phyloP scores from a whole-genome alignment of 2,888 invertebrate genomes.

The Carabus problematicus region DNA sequence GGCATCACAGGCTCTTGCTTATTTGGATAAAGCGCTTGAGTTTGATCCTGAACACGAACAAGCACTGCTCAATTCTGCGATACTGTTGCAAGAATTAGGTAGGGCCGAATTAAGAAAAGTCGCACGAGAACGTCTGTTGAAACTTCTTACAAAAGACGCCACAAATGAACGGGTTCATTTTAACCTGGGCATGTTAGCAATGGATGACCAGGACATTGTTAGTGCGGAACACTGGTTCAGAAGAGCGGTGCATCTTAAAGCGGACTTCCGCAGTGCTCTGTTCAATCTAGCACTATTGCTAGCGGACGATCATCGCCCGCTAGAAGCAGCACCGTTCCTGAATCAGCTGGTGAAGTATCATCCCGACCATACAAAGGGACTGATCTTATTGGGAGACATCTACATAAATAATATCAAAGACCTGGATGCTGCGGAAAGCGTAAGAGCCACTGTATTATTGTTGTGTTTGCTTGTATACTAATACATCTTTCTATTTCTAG shows the following conservation, averaged over 20 bases:
- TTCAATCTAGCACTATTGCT: constrained; percentile 91
- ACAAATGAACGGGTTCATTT: constrained; percentile 93
- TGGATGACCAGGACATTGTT: constrained; percentile 90
- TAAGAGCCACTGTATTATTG: constrained; percentile 60
- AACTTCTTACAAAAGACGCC: constrained; percentile 77
- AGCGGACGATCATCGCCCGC: constrained; percentile 85
- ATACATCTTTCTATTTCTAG: constrained; percentile 60
- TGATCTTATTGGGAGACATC: constrained; percentile 93
- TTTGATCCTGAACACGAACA: constrained; percentile 95
- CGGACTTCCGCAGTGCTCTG: constrained; percentile 90
- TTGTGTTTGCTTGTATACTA: constrained; percentile 2
- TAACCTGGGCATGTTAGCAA: constrained; percentile 94
- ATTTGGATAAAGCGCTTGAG: constrained; percentile 91
- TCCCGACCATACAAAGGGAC: constrained; percentile 92
- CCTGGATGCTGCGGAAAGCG: constrained; percentile 91
- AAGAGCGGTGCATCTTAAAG: constrained; percentile 81
- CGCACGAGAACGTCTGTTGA: constrained; percentile 81
- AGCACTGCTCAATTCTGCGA: constrained; percentile 93
- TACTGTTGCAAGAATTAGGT: constrained; percentile 89
- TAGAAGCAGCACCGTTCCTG: constrained; percentile 91
- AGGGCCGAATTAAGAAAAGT: constrained; percentile 79
- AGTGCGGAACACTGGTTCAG: constrained; percentile 93
- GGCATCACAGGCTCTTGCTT: constrained; percentile 87
- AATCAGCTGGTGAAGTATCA: constrained; percentile 90
- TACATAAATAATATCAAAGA: constrained; percentile 96